These are phyloP conservation scores for Pristionchus pacificus DNA, from an alignment of 1,140 invertebrate species.

Conservation along the genomic window DNA sequence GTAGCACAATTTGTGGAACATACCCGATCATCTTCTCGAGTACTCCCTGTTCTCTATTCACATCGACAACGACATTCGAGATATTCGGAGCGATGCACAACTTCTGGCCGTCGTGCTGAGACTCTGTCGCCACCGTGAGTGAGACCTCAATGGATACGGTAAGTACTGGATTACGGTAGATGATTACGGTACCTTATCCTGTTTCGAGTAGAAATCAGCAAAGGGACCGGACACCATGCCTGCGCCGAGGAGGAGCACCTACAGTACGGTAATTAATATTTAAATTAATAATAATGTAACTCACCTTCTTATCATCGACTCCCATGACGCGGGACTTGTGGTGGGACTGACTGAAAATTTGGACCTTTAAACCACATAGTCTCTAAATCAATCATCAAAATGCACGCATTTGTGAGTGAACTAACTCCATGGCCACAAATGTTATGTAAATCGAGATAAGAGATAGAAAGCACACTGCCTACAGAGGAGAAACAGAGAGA, in stretches of 20 bases:
- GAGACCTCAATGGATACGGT: constrained; percentile 60
- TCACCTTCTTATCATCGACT: constrained; percentile 31
- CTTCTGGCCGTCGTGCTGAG: constrained; percentile 80
- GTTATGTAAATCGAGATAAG: background rate
- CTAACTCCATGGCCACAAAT: background rate
- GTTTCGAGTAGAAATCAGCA: constrained; percentile 84
- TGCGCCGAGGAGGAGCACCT: constrained; percentile 80
- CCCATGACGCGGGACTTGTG: constrained; percentile 41
- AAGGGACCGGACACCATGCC: constrained; percentile 87
- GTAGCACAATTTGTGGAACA: no score
- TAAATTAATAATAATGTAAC: background rate
- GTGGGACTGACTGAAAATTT: constrained; percentile 42
- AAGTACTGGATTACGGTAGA: background rate
- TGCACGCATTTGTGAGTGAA: constrained; percentile 23
- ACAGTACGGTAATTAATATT: constrained; percentile 59
- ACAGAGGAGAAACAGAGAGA: no score
- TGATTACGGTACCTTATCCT: constrained; percentile 63
- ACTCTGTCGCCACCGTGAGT: constrained; percentile 80
- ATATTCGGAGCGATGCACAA: constrained; percentile 76
- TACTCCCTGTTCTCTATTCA: constrained; percentile 69
- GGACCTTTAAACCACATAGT: no score
- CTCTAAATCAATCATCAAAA: no score
- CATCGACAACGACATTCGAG: constrained; percentile 75
- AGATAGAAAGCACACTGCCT: background rate
- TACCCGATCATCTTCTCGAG: constrained; percentile 69